A percentile compares a stretch with the other conserved stretches of the same genome.
phyloP scores from a whole-genome alignment of 1,140 invertebrate species.

The Cherax destructor region DNA sequence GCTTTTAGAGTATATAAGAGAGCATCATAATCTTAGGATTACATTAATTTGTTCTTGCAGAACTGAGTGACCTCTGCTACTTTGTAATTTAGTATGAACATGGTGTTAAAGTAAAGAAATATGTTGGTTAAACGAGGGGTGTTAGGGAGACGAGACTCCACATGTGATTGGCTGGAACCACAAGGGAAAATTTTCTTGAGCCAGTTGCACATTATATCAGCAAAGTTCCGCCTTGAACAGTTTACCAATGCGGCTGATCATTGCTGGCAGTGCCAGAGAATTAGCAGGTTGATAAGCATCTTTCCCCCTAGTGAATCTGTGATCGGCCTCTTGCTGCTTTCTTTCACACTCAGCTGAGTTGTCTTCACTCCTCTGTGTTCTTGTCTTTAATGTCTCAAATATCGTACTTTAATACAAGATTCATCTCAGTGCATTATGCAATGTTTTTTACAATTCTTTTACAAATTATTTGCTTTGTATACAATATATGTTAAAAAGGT shows the following conservation, averaged over 20 bases:
- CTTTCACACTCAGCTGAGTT: slow-evolving; percentile 46
- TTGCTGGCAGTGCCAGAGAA: background rate
- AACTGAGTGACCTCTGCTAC: background rate
- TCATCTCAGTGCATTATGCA: background rate
- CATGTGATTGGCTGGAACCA: slow-evolving; percentile 8
- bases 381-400: slow-evolving; percentile 3
- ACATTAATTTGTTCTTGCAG: background rate
- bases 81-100: background rate
- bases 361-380: slow-evolving; percentile 34
- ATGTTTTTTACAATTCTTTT: background rate
- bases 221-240: background rate
- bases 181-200: background rate
- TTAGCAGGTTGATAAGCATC: slow-evolving; percentile 32
- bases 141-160: background rate
- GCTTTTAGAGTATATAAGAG: background rate
- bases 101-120: background rate
- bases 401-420: background rate
- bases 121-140: background rate
- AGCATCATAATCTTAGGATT: background rate
- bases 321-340: slow-evolving; percentile 55
- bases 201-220: background rate
- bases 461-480: too few relatives aligned
- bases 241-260: background rate
- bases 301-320: slow-evolving; percentile 56
- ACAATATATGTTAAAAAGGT: background rate